phyloP scores from a whole-genome alignment of 2,888 invertebrate species.

The Rhagophthalmus giganteus region DNA sequence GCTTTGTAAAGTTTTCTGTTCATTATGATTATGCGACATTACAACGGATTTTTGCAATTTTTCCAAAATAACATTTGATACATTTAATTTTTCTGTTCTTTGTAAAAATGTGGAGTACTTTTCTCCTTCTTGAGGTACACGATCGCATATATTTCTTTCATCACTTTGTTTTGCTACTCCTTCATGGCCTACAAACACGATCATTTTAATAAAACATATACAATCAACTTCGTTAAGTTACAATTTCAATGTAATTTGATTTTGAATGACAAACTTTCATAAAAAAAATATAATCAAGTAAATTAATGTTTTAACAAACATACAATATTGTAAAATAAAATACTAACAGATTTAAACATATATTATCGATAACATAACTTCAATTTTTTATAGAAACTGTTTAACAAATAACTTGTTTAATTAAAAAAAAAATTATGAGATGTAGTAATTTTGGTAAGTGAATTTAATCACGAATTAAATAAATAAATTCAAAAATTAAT shows the following conservation, averaged over 20 bases:
- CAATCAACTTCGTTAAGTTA: too few relatives aligned
- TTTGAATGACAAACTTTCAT: too few relatives aligned
- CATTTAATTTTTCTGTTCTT: slow-evolving; percentile 54
- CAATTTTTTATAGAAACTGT: too few relatives aligned
- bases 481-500: background rate
- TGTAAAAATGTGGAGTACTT: slow-evolving; percentile 68
- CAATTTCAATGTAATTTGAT: too few relatives aligned
- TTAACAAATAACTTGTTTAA: too few relatives aligned
- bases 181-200: slow-evolving; percentile 39
- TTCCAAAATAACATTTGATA: slow-evolving; percentile 21
- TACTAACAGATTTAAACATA: background rate
- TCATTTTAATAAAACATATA: too few relatives aligned
- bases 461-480: background rate
- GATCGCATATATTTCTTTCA: slow-evolving; percentile 57
- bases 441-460: background rate
- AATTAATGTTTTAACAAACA: too few relatives aligned
- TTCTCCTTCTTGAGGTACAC: slow-evolving; percentile 72
- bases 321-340: background rate
- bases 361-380: too few relatives aligned
- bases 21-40: slow-evolving; percentile 1
- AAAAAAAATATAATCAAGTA: too few relatives aligned
- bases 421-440: background rate
- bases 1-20: slow-evolving; percentile 57
- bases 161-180: slow-evolving; percentile 22
- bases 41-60: slow-evolving; percentile 22